Percentiles rank a stretch among this genome's conserved stretches.
phyloP scores from a whole-genome alignment of 1,140 invertebrate genomes.

The Bombyx mori region DNA sequence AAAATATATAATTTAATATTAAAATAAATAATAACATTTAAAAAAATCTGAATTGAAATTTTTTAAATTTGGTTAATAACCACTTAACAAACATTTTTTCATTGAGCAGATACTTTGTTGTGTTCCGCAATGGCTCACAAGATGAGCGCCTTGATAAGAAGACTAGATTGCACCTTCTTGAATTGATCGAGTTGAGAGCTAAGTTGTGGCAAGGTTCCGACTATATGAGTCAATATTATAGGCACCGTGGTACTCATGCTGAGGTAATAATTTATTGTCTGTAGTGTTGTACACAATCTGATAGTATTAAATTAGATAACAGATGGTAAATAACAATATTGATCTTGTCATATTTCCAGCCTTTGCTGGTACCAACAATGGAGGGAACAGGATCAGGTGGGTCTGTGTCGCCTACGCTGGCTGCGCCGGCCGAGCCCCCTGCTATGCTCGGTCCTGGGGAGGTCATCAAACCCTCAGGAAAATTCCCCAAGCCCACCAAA shows the following conservation, averaged over 20 bases:
- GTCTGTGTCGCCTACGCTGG: slow-evolving; percentile 60
- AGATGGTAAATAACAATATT: slow-evolving; percentile 2
- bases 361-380: slow-evolving; percentile 61
- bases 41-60: too few relatives aligned
- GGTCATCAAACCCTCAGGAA: slow-evolving; percentile 88
- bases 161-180: slow-evolving; percentile 86
- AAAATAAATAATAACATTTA: too few relatives aligned
- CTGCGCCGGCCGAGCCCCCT: slow-evolving; percentile 66
- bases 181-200: slow-evolving; percentile 89
- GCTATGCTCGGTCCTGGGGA: slow-evolving; percentile 82
- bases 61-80: too few relatives aligned
- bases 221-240: slow-evolving; percentile 86
- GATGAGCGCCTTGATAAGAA: slow-evolving; percentile 85
- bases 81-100: slow-evolving; percentile 2
- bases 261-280: slow-evolving; percentile 70
- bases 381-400: slow-evolving; percentile 53
- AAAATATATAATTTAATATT: too few relatives aligned
- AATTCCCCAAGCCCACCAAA: slow-evolving; percentile 89
- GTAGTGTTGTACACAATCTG: background rate
- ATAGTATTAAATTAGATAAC: background rate
- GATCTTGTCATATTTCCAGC: slow-evolving; percentile 24
- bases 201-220: slow-evolving; percentile 87
- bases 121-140: slow-evolving; percentile 89
- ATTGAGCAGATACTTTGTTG: slow-evolving; percentile 75
- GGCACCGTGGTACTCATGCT: slow-evolving; percentile 81